Percentiles rank a stretch among this genome's conserved stretches.
phyloP scores from a whole-genome alignment of 2,113 vertebrate species.

The Aythya baeri region DNA sequence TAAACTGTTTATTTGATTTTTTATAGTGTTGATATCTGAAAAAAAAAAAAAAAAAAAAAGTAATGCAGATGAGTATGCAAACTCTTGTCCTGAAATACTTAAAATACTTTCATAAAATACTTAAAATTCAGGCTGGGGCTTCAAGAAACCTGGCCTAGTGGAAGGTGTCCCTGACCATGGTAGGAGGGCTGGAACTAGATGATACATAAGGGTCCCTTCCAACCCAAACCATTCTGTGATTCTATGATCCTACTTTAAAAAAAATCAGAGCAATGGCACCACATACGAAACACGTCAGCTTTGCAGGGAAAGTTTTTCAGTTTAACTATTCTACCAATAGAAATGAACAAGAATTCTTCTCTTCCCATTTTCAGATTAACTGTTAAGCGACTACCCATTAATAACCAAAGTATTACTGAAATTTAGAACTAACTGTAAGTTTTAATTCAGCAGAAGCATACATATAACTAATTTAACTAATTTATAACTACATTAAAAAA shows the following conservation, averaged over 20 bases:
- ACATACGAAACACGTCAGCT: background rate
- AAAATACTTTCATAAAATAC: too few species aligned
- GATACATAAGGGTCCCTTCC: too few species aligned
- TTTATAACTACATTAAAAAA: background rate
- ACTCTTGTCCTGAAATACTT: background rate
- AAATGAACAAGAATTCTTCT: background rate
- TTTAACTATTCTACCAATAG: background rate
- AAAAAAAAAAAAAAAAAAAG: slow-evolving; percentile 47
- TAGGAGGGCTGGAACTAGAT: too few species aligned
- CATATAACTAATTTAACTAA: background rate
- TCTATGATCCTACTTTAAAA: too few species aligned
- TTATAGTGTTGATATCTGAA: slow-evolving; percentile 97
- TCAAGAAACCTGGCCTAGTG: too few species aligned
- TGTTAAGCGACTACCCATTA: background rate
- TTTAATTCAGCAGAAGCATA: background rate
- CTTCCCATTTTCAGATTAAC: background rate
- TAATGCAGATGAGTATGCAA: background rate
- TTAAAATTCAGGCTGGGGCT: too few species aligned
- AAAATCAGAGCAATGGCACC: background rate
- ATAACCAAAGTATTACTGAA: background rate
- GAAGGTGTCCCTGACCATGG: too few species aligned
- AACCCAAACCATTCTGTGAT: too few species aligned
- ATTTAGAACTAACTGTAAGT: background rate
- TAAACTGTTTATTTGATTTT: slow-evolving; percentile 99
- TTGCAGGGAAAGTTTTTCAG: background rate